phyloP scores from a whole-genome alignment of 2,888 invertebrate species.

The Brachypalpus laphriformis region DNA sequence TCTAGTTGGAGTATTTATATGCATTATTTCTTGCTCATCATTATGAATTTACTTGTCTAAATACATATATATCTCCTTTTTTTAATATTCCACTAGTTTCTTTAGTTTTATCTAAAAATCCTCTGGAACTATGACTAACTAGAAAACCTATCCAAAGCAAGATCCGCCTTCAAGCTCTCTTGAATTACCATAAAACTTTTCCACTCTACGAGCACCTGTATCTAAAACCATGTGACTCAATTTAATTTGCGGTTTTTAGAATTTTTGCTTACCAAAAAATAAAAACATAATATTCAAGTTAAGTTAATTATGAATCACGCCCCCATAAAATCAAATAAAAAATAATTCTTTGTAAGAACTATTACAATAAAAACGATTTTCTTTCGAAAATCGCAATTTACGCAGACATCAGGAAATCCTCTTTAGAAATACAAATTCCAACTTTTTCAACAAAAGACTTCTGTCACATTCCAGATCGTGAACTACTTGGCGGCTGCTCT shows the following conservation, averaged over 20 bases:
- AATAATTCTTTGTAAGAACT: not conserved
- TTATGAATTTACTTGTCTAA: too few relatives aligned
- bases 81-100: not conserved
- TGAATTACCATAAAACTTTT: conserved; percentile 28
- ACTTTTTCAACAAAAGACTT: not conserved
- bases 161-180: not conserved
- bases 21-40: too few relatives aligned
- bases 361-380: not conserved
- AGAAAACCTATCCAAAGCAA: not conserved
- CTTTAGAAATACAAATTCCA: not conserved
- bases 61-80: not conserved
- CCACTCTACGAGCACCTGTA: not conserved
- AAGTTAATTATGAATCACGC: conserved; percentile 22
- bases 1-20: too few relatives aligned
- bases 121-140: conserved; percentile 9
- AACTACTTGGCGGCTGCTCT: not conserved
- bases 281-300: not conserved
- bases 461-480: conserved; percentile 13
- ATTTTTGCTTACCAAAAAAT: not conserved
- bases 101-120: too few relatives aligned
- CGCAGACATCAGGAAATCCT: conserved; percentile 30
- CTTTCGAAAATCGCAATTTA: conserved; percentile 11
- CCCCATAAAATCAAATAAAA: not conserved
- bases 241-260: conserved; percentile 30
- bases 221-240: conserved; percentile 25